Percentiles rank a stretch among this genome's conserved stretches.
Conservation (phyloP, 1,140 invertebrate genomes). For the Drosophila malerkotliana region DNA sequence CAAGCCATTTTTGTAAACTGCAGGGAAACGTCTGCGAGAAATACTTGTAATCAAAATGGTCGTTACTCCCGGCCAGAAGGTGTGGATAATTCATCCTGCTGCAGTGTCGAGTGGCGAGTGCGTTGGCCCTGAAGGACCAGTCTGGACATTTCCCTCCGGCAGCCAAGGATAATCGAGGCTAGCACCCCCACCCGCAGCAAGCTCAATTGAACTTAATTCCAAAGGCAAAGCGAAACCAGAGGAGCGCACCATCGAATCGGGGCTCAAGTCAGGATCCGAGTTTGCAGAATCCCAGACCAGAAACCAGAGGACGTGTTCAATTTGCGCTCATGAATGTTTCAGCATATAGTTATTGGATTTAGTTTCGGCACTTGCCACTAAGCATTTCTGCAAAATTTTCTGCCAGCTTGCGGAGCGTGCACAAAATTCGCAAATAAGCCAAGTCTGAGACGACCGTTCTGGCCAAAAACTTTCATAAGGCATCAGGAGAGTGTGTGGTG, state of each 20-base stretch:
- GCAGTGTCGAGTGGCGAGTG: constrained; percentile 49
- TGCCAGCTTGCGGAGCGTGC: constrained; percentile 53
- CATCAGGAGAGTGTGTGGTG: constrained; percentile 19
- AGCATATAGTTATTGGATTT: constrained; percentile 79
- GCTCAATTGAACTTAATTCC: constrained; percentile 76
- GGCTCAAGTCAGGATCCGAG: constrained; percentile 38
- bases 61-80: constrained; percentile 54
- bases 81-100: constrained; percentile 65
- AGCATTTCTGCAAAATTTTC: constrained; percentile 49
- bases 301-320: constrained; percentile 78
- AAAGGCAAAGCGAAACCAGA: constrained; percentile 25
- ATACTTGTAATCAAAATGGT: constrained; percentile 74
- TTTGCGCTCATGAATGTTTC: constrained; percentile 82
- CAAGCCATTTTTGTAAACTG: constrained; percentile 47
- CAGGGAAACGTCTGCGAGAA: constrained; percentile 64
- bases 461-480: constrained; percentile 38
- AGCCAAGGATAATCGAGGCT: not conserved
- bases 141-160: constrained; percentile 14
- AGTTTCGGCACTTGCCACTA: constrained; percentile 76
- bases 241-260: constrained; percentile 10
- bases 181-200: constrained; percentile 17
- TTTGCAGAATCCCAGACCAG: constrained; percentile 27
- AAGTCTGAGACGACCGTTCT: constrained; percentile 9
- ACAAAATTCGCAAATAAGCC: constrained; percentile 70
- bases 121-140: constrained; percentile 62